Percentiles rank a stretch among this genome's conserved stretches.
These are phyloP conservation scores for Acleris cristana DNA, from an alignment of 2,888 invertebrate species.

Conservation along the genomic window DNA sequence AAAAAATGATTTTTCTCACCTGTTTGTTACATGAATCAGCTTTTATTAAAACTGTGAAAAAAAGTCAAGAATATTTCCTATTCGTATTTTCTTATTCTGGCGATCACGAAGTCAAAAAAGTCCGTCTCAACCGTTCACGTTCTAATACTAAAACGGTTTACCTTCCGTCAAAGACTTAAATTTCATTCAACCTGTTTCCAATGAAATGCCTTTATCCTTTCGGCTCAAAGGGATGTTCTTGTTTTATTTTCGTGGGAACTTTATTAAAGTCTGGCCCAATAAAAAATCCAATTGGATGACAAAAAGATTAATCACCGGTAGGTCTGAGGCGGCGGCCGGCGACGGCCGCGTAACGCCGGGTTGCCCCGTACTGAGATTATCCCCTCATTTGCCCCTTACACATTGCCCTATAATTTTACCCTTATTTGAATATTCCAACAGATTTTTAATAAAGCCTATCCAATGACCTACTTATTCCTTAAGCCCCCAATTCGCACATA, in stretches of 20 bases:
- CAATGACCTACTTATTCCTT: conserved; percentile 4
- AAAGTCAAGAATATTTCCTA: too few relatives aligned
- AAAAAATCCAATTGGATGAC: conserved; percentile 21
- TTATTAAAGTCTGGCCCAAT: conserved; percentile 26
- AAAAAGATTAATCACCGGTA: conserved; percentile 20
- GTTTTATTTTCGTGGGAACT: conserved; percentile 7
- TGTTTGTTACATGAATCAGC: too few relatives aligned
- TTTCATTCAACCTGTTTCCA: conserved; percentile 13
- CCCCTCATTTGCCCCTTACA: conserved; percentile 50
- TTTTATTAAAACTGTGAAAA: too few relatives aligned
- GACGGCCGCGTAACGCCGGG: conserved; percentile 17
- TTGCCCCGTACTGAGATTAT: conserved; percentile 54
- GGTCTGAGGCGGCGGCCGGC: not conserved
- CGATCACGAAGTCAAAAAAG: conserved; percentile 5
- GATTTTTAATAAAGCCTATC: conserved; percentile 21
- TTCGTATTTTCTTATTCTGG: too few relatives aligned
- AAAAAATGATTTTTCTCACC: too few relatives aligned
- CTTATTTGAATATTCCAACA: conserved; percentile 23
- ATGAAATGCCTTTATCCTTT: conserved; percentile 14
- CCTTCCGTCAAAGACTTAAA: conserved; percentile 10
- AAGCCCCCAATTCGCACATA: not conserved
- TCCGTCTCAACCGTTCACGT: not conserved
- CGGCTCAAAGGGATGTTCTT: conserved; percentile 12
- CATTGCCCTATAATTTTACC: conserved; percentile 13
- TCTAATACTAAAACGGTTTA: conserved; percentile 7